Evolutionary conservation across 2,888 invertebrate genomes (phyloP), one percentile per base, ranked within the genome.

Genomic region (Eustalomyia histrio): DNA sequence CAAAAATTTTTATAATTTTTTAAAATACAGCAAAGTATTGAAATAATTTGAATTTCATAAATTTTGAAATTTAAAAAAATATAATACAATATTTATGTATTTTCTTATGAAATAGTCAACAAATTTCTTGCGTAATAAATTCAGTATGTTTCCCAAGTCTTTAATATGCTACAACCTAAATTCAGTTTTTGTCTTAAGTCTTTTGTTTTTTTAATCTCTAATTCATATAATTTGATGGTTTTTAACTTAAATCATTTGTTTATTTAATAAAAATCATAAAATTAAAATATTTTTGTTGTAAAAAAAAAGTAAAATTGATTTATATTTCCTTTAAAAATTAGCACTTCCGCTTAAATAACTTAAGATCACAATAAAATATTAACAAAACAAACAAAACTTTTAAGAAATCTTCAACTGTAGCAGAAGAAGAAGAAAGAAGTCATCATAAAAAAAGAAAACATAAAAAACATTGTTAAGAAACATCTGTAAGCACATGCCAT

Each of bases 321-420:
- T 82, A 79, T 79, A 73, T 82, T 79, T 79, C 79, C 79, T 69
- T 82, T 75, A 76, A 68, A 82, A 76, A 82, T 79, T 79, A 82
- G 78, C 80, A 81, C 81, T 81, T 81, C 81, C 81, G 81, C 63
- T 63, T 65, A 78, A 81, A 81, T 81, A 65, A 74, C 78, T 68
- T 65, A 58, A 69, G 55, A 80, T 69, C 76, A 76, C 53, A 76
- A 47, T 47, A 60, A 55, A 76, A 33, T 68, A 71, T 68, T 53
- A 73, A 75, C 47, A 68, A 78, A 80, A 74, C 71, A 75, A 76
- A 64, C 21, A 69, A 58, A 64, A 43, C 35, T 29, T 29, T 29
- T 6, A 50, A 43, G 21, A 33, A 50, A 35, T 52, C 16, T 57
- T 64, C 58, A 43, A 55, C 24, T 55, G 29, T 50, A 58, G 5